Base-by-base conservation (phyloP, 2,797 vertebrate genomes). In the Poeciliopsis gracilis region DNA sequence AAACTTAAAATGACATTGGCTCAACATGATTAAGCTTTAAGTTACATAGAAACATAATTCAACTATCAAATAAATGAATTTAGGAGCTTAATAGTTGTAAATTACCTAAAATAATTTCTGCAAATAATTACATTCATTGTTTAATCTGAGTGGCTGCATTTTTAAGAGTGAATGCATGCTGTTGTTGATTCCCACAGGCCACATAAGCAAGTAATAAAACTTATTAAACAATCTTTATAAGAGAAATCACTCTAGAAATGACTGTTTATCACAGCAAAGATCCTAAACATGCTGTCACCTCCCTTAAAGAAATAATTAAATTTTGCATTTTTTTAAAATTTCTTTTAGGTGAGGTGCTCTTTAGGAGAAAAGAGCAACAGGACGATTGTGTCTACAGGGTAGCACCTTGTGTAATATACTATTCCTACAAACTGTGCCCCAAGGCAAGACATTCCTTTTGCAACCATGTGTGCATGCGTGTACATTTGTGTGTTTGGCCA, bases 391-490 rank as follows among this genome's bases (percentile, higher is more conserved):
- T 91, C 92, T 88, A 91, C 89, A 91, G 93, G 87, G 88, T 78
- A 88, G 76, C 84, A 83, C 88, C 20, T 51, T 78, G 84, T 84
- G 85, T 89, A 91, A 92, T 94, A 89, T 91, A 93, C 89, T 89
- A 89, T 92, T 93, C 86, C 84, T 88, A 90, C 89, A 91, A 94
- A 91, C 90, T 79, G 88, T 91, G 87, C 83, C 92, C 86, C 4
- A 67, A 86, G 91, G 94, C 86, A 55, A 92, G 91, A 94, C 91
- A 93, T 94, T 90, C 91, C 87, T 93, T 92, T 88, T 87, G 86
- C 87, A 88, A 72, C 79, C 46, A 38, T 80, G 78, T 83, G 85
- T 81, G 72, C 75, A 55, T 74, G 49, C 67, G 80, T 69, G 70
- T 76, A 82, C 59, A 76, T 77, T 63, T 78, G 77, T 84, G 80